Evolutionary conservation across 2,888 invertebrate species (phyloP), one percentile per base, ranked within the genome.

Genomic region (Caenorhabditis sulstoni): DNA sequence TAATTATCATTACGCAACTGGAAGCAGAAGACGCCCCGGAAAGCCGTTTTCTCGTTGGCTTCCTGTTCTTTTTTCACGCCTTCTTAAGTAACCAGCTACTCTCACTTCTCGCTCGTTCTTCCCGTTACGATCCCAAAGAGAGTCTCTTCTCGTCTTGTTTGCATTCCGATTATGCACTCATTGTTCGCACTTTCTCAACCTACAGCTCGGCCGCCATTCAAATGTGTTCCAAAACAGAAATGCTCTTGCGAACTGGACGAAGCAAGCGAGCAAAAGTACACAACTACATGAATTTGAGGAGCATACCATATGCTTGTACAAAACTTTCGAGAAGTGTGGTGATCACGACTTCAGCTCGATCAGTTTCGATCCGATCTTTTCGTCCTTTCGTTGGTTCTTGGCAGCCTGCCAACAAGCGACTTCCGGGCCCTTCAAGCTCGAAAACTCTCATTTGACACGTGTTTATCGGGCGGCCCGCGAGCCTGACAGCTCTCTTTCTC

Each of bases 1-100:
- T 68, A 68, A 68, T 68, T 68, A 68, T 70, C 35, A 61, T 70
- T 70, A 70, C 53, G 70, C 53, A 61, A 70, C 70, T 50, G 62
- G 29, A 52, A 62, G 23, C n/a, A 37, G 37, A 8, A 20, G 37
- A 47, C 29, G 49, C 23, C 45, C 20, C n/a, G 57, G 39, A 67
- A 20, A 29, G 2, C 3, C 18, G n/a, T n/a, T 49, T 49, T 22
- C 11, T 49, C 29, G 37, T 14, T 37, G 7, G 1, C 9, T 39
- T 20, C 37, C 12, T 45, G n/a, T 45, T 35, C 37, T 44, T 45
- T 39, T 18, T 20, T 35, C 29, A 29, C 29, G 7, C 7, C 29
- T 61, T 16, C 47, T 35, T 29, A 16, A 52, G 52, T 52, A 29
- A 52, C 29, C n/a, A n/a, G n/a, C n/a, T n/a, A n/a, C 5, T 37